These are phyloP conservation scores for Dilophus febrilis DNA, from an alignment of 2,888 invertebrate species.

Conservation along the genomic window DNA sequence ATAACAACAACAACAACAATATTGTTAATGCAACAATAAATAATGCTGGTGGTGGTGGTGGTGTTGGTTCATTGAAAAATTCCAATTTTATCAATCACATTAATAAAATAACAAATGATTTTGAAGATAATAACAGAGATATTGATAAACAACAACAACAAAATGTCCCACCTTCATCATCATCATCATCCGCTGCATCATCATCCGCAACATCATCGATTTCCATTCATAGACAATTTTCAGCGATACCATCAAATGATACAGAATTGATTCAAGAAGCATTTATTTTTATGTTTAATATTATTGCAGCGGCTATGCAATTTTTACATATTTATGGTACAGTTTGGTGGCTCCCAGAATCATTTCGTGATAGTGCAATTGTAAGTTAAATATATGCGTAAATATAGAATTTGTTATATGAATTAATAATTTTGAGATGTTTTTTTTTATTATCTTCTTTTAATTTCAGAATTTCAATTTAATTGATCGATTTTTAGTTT, in stretches of 20 bases:
- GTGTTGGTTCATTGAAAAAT: no score
- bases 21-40: no score
- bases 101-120: no score
- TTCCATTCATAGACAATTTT: neutral
- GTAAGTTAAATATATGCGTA: conserved; percentile 34
- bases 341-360: conserved; percentile 94
- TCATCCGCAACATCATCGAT: conserved; percentile 1
- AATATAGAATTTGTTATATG: conserved; percentile 2
- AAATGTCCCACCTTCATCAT: neutral
- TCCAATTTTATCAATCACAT: no score
- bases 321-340: conserved; percentile 89
- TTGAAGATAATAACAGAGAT: no score
- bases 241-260: conserved; percentile 40
- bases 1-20: no score
- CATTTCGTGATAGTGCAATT: conserved; percentile 73
- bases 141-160: no score
- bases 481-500: conserved; percentile 75
- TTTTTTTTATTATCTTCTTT: conserved; percentile 4
- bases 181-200: neutral
- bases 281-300: conserved; percentile 64
- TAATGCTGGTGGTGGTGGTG: no score
- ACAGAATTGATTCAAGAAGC: conserved; percentile 72
- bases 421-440: neutral
- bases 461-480: conserved; percentile 72
- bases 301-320: conserved; percentile 68